These are phyloP conservation scores for Eumacrocentrus americanus DNA, from an alignment of 2,888 invertebrate genomes.

Conservation along the genomic window DNA sequence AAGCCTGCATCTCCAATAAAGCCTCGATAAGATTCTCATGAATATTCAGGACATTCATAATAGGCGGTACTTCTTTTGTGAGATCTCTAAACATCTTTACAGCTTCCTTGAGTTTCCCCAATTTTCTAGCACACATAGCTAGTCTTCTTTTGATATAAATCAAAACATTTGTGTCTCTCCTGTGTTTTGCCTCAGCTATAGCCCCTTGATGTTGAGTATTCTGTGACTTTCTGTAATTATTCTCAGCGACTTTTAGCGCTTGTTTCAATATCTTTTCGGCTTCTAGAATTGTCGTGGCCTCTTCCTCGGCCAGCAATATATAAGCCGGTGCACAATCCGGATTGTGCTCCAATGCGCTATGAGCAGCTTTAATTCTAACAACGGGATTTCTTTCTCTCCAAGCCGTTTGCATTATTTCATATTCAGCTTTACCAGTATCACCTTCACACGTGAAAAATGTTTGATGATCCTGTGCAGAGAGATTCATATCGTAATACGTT, in stretches of 20 bases:
- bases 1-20: conserved; percentile 92
- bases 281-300: conserved; percentile 90
- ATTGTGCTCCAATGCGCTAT: conserved; percentile 84
- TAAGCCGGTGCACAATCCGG: conserved; percentile 94
- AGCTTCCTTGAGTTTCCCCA: conserved; percentile 93
- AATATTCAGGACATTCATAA: conserved; percentile 90
- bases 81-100: conserved; percentile 96
- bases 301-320: conserved; percentile 95
- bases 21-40: conserved; percentile 97
- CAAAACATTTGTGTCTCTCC: conserved; percentile 90
- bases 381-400: conserved; percentile 95
- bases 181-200: conserved; percentile 76
- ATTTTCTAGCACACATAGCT: conserved; percentile 96
- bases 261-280: conserved; percentile 83
- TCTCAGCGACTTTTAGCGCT: conserved; percentile 84
- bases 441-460: conserved; percentile 93
- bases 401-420: conserved; percentile 94
- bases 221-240: conserved; percentile 81
- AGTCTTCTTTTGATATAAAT: conserved; percentile 92
- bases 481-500: conserved; percentile 98
- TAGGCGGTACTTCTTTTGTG: conserved; percentile 94
- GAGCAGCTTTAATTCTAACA: conserved; percentile 89
- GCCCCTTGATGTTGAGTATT: conserved; percentile 78
- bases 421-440: conserved; percentile 85
- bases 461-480: conserved; percentile 98